Conservation (phyloP, 2,113 vertebrate species). For the Hassar affinis region DNA sequence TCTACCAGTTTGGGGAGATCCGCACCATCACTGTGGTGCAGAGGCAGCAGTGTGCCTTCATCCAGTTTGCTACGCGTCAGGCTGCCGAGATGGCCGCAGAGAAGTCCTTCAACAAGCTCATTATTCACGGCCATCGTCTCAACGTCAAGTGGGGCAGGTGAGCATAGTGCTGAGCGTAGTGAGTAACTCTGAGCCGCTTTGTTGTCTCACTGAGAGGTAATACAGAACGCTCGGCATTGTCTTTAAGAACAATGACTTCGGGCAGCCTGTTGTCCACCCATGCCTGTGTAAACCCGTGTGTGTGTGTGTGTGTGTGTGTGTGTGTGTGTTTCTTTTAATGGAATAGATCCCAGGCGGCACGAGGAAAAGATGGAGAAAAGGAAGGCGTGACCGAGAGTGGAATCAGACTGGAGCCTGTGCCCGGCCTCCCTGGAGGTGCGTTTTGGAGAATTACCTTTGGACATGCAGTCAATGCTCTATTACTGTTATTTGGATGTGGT, state of each 20-base stretch:
- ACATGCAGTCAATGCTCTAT: background rate
- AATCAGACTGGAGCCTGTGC: conserved; percentile 85
- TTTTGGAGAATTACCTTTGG: background rate
- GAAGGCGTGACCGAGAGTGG: conserved; percentile 81
- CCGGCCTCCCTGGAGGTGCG: conserved; percentile 84
- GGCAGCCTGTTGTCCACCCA: background rate
- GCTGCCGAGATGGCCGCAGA: conserved; percentile 92
- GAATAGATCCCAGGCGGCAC: conserved; percentile 81
- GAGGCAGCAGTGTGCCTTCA: conserved; percentile 96
- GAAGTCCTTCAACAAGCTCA: conserved; percentile 98
- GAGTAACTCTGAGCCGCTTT: background rate
- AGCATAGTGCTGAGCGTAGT: conserved; percentile 48
- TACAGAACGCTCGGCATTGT: background rate
- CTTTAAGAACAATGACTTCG: background rate
- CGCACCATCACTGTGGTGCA: conserved; percentile 94
- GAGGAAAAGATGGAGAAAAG: conserved; percentile 84
- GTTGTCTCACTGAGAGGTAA: background rate
- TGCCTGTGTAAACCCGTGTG: background rate
- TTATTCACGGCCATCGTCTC: conserved; percentile 91
- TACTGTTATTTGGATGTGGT: background rate
- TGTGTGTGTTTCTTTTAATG: conserved; percentile 19
- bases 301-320: background rate
- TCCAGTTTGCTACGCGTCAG: conserved; percentile 93
- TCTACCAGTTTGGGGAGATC: conserved; percentile 98
- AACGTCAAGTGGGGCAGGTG: conserved; percentile 99